Percentiles rank a stretch among this genome's conserved stretches.
Conservation (phyloP, 2,888 invertebrate species). For the Trachelus iudaicus region DNA sequence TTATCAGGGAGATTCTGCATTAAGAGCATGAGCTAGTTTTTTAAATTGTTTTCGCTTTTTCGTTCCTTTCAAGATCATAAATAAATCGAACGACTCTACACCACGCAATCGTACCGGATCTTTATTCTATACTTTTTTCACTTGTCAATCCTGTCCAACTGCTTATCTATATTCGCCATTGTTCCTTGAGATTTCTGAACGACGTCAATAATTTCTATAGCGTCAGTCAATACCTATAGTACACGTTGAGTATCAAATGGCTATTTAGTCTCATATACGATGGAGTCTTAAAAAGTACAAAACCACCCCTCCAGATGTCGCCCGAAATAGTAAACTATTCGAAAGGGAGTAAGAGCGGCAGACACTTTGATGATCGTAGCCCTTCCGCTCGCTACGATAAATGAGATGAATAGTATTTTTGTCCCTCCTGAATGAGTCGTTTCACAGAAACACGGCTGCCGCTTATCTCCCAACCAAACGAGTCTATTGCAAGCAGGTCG, state of each 20-base stretch:
- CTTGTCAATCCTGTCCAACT: background rate
- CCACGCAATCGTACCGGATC: background rate
- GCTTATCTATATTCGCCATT: background rate
- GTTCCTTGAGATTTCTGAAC: background rate
- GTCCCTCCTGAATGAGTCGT: constrained; percentile 8
- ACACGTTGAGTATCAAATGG: background rate
- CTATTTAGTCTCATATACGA: background rate
- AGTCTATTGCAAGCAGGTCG: background rate
- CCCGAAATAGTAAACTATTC: background rate
- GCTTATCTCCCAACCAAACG: background rate
- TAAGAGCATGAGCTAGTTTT: background rate
- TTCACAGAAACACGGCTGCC: background rate
- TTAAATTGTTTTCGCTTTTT: background rate
- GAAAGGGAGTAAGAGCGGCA: background rate
- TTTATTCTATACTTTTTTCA: background rate
- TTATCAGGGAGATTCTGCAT: background rate
- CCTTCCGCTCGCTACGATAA: constrained; percentile 30
- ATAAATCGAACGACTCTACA: background rate
- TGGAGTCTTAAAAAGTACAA: background rate
- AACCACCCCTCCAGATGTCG: background rate
- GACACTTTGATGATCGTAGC: background rate
- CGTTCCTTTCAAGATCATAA: background rate
- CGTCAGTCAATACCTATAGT: background rate
- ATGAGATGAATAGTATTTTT: constrained; percentile 43
- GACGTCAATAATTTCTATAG: background rate